Percentiles rank a stretch among this genome's conserved stretches.
phyloP scores from a whole-genome alignment of 2,113 vertebrate genomes.

The Callospermophilus lateralis region DNA sequence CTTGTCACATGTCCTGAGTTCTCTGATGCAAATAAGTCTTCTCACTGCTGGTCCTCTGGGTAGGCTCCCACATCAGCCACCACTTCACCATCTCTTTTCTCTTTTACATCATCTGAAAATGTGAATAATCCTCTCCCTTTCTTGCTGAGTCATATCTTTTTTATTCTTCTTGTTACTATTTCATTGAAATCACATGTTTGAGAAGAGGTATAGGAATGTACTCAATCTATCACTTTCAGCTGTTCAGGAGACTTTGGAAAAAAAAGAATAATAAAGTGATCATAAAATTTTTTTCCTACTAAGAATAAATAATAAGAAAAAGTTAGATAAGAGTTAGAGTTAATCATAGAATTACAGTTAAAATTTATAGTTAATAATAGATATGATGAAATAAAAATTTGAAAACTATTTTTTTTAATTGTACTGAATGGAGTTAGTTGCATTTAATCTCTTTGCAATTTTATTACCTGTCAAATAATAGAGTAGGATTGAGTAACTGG shows the following conservation, averaged over 20 bases:
- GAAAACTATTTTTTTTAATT: neutral
- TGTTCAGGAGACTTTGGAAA: neutral
- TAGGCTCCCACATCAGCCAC: neutral
- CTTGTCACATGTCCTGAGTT: neutral
- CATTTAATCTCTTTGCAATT: neutral
- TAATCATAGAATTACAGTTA: neutral
- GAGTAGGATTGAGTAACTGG: neutral
- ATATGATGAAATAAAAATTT: constrained; percentile 36
- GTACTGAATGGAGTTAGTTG: neutral
- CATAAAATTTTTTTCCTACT: neutral
- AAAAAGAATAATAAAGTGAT: neutral
- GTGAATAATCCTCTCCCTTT: neutral
- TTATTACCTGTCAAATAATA: neutral
- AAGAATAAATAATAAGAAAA: neutral
- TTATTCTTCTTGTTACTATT: neutral
- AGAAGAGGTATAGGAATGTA: neutral
- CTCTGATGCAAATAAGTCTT: neutral
- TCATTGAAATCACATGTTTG: neutral
- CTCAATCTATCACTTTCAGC: neutral
- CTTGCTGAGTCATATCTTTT: neutral
- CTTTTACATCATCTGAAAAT: neutral
- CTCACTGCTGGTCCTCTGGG: neutral
- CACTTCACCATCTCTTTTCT: neutral
- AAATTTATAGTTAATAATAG: neutral
- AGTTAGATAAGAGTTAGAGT: neutral